Evolutionary conservation across 2,113 vertebrate species (phyloP), one percentile per base, ranked within the genome.

Genomic region (Thunnus maccoyii): DNA sequence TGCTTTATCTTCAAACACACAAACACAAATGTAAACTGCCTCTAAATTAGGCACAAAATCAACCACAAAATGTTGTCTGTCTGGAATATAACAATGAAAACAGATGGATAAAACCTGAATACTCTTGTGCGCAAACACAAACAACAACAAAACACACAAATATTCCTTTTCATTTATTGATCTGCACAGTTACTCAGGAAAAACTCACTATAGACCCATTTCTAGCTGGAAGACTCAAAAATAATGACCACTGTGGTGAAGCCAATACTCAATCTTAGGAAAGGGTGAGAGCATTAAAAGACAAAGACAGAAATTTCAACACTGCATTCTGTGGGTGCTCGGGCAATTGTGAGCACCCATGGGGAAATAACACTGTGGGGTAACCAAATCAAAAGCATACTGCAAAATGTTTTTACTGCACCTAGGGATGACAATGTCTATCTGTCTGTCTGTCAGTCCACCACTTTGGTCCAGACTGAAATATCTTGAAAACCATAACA

Each of bases 151-250:
- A 17, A 63, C 66, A 51, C 46, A 72, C 25, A 61, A 16, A 36
- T 15, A 48, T 32, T 80, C 3, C 9, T 30, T 47, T 61, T 79
- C 2, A 55, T n/a, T 54, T 70, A 88, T 67, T 83, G 81, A 80
- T 80, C 52, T 27, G 58, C 48, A 25, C n/a, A 55, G 6, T 4
- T 44, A 2, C 32, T 46, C 46, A 55, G 7, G 1, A n/a, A 41
- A 8, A 4, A 51, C 9, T 68, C 71, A 32, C 46, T 13, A n/a
- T 2, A 61, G 14, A 65, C 2, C 22, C 8, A 64, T 72, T 63
- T 70, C 46, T 56, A 44, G 5, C 17, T 5, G 2, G 13, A 54
- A 11, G 56, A 30, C 50, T 75, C 41, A 56, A 17, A 78, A 72
- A 72, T 73, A 76, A 76, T 62, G 17, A 60, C 22, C 9, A 52